Evolutionary conservation across 2,888 invertebrate species (phyloP), one percentile per base, ranked within the genome.

Genomic region (Oscheius sp.): DNA sequence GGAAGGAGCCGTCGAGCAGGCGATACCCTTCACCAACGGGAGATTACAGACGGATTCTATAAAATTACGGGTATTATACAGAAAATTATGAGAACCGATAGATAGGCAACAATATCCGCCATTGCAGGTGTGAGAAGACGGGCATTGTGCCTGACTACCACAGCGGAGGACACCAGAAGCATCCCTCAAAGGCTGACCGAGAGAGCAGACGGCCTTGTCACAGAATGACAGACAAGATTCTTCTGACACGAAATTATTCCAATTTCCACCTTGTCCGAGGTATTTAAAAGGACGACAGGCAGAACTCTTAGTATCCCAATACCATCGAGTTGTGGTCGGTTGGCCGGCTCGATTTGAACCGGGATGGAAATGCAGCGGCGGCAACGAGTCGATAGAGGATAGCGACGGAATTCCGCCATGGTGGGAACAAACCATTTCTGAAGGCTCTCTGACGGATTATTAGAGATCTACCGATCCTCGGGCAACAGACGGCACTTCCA

Each of bases 251-350:
- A 85, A 87, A 64, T 86, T 86, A 74, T 87, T 87, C 76, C 83
- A 86, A 55, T 87, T 86, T 9, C 86, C 86, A 6, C 85, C 86
- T 73, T 85, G 85, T 18, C 85, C 85, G 18, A 74, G 73, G 63
- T 82, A 87, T 21, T 80, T 80, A 76, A 87, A 87, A 3, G 77
- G 64, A 41, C 79, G 74, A 63, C 86, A 87, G 9, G 72, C 70
- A 9, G 78, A 58, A 0, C 61, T 70, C 12, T 64, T 69, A 9
- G 76, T 56, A 49, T 86, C 80, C 83, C 81, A 84, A 72, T 78
- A 84, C 79, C 80, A 84, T 43, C 75, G 21, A 18, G 66, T 66
- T 5, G 52, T 18, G 9, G 84, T 53, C 12, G 70, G 73, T 29
- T 66, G 45, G 18, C 81, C 81, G 21, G 71, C 68, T 53, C 80